These are phyloP conservation scores for Crioceris asparagi DNA, from an alignment of 2,888 invertebrate genomes.

Conservation along the genomic window DNA sequence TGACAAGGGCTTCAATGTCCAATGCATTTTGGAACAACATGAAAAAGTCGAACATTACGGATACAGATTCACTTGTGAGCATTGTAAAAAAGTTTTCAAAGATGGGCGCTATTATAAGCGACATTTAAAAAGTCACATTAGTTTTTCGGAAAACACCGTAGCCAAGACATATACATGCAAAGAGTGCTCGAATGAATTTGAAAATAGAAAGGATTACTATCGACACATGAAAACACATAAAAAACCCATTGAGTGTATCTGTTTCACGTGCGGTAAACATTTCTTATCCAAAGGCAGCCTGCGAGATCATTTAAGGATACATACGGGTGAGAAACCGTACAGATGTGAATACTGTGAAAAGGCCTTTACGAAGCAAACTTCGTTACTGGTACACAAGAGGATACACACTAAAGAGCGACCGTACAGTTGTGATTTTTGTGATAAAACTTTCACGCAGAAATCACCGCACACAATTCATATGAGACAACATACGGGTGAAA, in stretches of 20 bases:
- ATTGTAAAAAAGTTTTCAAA: slow-evolving; percentile 15
- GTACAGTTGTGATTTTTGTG: slow-evolving; percentile 2
- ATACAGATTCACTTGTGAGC: slow-evolving; percentile 8
- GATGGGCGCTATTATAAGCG: slow-evolving; percentile 13
- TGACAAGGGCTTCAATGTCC: slow-evolving; percentile 3
- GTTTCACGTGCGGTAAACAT: slow-evolving; percentile 31
- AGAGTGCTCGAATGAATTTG: slow-evolving; percentile 17
- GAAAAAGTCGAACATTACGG: slow-evolving; percentile 6
- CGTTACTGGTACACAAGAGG: slow-evolving; percentile 42
- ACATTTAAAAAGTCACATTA: slow-evolving; percentile 16
- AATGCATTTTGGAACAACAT: slow-evolving; percentile 6
- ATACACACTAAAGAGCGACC: slow-evolving; percentile 20
- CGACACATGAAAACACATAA: slow-evolving; percentile 17
- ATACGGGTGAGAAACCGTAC: slow-evolving; percentile 24
- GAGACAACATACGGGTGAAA: slow-evolving; percentile 18
- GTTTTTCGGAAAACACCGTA: slow-evolving; percentile 19
- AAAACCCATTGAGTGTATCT: slow-evolving; percentile 18
- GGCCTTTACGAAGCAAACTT: slow-evolving; percentile 32
- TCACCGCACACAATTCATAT: slow-evolving; percentile 15
- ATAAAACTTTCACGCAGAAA: slow-evolving; percentile 18
- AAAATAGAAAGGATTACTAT: slow-evolving; percentile 10
- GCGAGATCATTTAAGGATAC: slow-evolving; percentile 15
- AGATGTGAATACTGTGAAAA: slow-evolving; percentile 34
- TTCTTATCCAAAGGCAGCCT: slow-evolving; percentile 13
- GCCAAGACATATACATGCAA: slow-evolving; percentile 16